Evolutionary conservation across 2,797 vertebrate genomes (phyloP), one percentile per base, ranked within the genome.

Genomic region (Gobionotothen gibberifrons): DNA sequence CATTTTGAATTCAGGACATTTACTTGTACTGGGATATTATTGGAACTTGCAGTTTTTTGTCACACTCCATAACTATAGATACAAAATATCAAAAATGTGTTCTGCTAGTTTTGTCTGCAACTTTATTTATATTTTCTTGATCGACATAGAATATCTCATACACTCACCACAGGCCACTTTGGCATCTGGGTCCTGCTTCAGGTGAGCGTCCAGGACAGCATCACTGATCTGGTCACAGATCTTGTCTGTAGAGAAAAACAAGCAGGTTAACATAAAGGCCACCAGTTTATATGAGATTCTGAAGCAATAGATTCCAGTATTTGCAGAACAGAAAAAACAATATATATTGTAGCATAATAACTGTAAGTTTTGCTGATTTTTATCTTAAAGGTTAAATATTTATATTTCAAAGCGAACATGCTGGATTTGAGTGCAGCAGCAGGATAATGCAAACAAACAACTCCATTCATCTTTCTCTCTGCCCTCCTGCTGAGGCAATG

Each of bases 201-300:
- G 94, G 72, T 99, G 98, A 67, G 97, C 98, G 0, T 99, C 98
- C 85, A 99, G 94, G 16, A 99, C 97, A 1, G 98, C 98, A 73
- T 99, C 98, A 0, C 98, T 99, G 94, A 99, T 98, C 92, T 99
- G 98, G 86, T 99, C 98, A 64, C 98, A 99, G 76, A 99, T 99
- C 87, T 99, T 99, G 90, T 99, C 98, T 99, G 91, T 53, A 87
- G 79, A 75, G 79, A 83, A 51, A 16, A n/a, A 21, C 32, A 64
- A 71, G 7, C 26, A 62, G 26, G 22, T 5, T 42, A 29, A 22
- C 5, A 47, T 13, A 26, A 26, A 26, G 26, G 26, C 26, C 26
- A 26, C 10, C 8, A 32, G 14, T 44, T 32, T 48, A 21, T 36
- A 57, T 66, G 11, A n/a, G 9, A 60, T 12, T 71, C 60, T 55